Evolutionary conservation across 2,113 vertebrate species (phyloP).

Genomic region (Garra rufa): DNA sequence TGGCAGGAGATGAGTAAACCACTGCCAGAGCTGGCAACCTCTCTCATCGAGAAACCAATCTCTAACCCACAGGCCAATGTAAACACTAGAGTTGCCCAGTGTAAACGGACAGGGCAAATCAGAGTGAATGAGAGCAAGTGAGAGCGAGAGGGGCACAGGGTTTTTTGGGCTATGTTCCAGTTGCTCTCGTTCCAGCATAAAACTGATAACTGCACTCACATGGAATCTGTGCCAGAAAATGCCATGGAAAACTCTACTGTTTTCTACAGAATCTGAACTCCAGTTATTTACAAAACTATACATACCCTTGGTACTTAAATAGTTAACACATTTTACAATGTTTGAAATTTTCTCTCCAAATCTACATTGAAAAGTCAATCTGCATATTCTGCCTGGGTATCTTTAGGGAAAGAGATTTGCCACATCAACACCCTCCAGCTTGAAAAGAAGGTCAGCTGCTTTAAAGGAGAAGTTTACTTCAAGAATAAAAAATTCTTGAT

Average conservation of each 20-base stretch:
- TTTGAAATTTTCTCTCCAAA: background rate
- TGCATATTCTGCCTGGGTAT: background rate
- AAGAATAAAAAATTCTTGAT: too few species aligned
- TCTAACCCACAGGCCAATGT: conserved; percentile 59
- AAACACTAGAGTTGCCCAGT: conserved; percentile 62
- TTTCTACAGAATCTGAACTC: background rate
- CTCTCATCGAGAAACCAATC: conserved; percentile 29
- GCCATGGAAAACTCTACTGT: background rate
- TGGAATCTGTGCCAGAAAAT: background rate
- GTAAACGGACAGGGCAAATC: conserved; percentile 43
- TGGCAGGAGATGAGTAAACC: conserved; percentile 27
- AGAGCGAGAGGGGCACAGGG: background rate
- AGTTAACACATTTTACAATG: background rate
- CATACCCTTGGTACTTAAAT: background rate
- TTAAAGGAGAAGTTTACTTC: too few species aligned
- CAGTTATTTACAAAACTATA: background rate
- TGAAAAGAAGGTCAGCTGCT: too few species aligned
- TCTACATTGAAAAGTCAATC: background rate
- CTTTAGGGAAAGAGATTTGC: too few species aligned
- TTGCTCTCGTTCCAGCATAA: background rate
- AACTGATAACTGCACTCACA: background rate
- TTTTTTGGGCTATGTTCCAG: background rate
- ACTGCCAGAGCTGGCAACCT: conserved; percentile 46
- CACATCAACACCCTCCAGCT: too few species aligned
- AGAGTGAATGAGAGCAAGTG: background rate